These are phyloP conservation scores for Hyphantria cunea DNA, from an alignment of 1,140 invertebrate genomes.

Conservation along the genomic window DNA sequence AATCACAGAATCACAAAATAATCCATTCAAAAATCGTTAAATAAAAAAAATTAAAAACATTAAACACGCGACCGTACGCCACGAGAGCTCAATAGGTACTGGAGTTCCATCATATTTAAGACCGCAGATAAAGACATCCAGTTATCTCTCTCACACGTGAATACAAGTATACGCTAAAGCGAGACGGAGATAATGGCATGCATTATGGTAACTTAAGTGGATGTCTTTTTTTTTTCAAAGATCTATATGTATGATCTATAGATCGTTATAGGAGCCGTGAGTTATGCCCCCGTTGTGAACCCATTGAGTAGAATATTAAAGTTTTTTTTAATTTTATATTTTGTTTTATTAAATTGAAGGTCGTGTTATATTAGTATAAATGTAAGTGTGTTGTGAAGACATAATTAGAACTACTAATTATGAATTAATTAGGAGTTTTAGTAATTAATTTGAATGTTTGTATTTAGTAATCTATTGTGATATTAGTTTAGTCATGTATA, in stretches of 20 bases:
- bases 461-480: not conserved
- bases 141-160: conserved; percentile 41
- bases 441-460: not conserved
- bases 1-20: not conserved
- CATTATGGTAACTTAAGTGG: conserved; percentile 56
- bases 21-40: not conserved
- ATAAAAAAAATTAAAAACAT: conserved; percentile 2
- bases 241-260: conserved; percentile 61
- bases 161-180: conserved; percentile 28
- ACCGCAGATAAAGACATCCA: conserved; percentile 53
- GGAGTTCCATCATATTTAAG: conserved; percentile 44
- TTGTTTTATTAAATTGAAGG: not conserved
- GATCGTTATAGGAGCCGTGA: conserved; percentile 61
- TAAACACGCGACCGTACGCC: conserved; percentile 33
- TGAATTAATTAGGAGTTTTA: not conserved
- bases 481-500: not conserved
- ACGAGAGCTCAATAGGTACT: conserved; percentile 40
- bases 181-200: conserved; percentile 63
- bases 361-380: not conserved
- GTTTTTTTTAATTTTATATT: not conserved
- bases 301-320: conserved; percentile 45
- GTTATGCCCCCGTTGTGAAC: conserved; percentile 56
- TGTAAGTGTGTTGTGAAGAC: not conserved
- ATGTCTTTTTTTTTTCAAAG: conserved; percentile 69
- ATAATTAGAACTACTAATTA: not conserved